Evolutionary conservation across 2,888 invertebrate species (phyloP).

Genomic region (Latrodectus hesperus): DNA sequence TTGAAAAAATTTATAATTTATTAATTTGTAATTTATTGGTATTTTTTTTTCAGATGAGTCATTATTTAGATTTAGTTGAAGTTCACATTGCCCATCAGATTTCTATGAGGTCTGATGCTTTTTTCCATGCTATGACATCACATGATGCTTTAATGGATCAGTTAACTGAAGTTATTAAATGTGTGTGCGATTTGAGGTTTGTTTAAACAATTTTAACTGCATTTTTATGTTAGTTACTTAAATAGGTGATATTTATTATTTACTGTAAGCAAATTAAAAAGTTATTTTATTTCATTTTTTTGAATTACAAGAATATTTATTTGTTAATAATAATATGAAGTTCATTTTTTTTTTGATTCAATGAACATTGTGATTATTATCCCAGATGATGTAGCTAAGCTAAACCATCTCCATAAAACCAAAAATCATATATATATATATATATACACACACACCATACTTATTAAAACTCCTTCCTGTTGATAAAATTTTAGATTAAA

Average conservation of each 20-base stretch:
- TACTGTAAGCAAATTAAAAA: not conserved
- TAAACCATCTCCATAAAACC: not conserved
- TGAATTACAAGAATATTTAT: too few relatives aligned
- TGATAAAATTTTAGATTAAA: too few relatives aligned
- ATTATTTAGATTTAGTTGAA: constrained; percentile 95
- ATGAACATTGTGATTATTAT: too few relatives aligned
- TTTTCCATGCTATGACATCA: constrained; percentile 98
- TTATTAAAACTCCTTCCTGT: too few relatives aligned
- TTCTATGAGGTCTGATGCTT: constrained; percentile 95
- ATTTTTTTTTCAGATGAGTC: constrained; percentile 80
- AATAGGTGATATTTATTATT: not conserved
- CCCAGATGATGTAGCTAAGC: too few relatives aligned
- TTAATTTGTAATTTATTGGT: not conserved
- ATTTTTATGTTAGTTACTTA: not conserved
- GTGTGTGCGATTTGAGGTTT: constrained; percentile 83
- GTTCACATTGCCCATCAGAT: constrained; percentile 93
- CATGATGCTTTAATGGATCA: constrained; percentile 98
- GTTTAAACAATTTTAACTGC: not conserved
- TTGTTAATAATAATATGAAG: too few relatives aligned
- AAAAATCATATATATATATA: not conserved
- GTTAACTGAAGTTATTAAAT: constrained; percentile 84
- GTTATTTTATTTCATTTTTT: too few relatives aligned
- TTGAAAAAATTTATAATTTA: too few relatives aligned
- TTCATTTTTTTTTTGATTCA: too few relatives aligned
- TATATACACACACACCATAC: not conserved